Conservation (phyloP, 2,888 invertebrate genomes). For the Leptinotarsa peninsularis region DNA sequence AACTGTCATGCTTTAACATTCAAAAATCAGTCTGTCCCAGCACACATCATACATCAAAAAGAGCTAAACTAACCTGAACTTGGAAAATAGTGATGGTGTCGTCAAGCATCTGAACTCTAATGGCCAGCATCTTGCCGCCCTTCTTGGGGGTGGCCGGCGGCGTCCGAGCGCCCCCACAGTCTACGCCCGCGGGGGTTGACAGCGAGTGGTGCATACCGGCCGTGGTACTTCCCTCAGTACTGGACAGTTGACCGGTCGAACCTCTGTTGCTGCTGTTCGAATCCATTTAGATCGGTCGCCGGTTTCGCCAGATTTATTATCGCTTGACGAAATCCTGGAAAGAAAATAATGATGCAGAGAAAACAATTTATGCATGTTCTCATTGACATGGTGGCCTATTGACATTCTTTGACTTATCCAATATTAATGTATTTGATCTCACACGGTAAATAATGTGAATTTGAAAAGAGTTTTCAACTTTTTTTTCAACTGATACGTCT, state of each 20-base stretch:
- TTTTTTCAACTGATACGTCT: too few species aligned
- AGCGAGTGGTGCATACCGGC: conserved; percentile 83
- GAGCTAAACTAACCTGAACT: conserved; percentile 79
- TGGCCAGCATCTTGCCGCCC: conserved; percentile 89
- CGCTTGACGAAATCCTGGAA: conserved; percentile 52
- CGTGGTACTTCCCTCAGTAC: conserved; percentile 60
- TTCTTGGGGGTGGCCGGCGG: conserved; percentile 85
- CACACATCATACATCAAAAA: too few species aligned
- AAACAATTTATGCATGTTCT: too few species aligned
- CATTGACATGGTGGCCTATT: too few species aligned
- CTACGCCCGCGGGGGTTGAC: conserved; percentile 87
- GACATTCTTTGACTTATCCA: too few species aligned
- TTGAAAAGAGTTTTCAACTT: too few species aligned
- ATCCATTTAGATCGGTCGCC: conserved; percentile 50
- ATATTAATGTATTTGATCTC: too few species aligned
- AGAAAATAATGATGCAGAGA: conserved; percentile 10
- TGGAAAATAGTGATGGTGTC: conserved; percentile 91
- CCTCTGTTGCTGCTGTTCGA: conserved; percentile 57
- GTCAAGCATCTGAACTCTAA: conserved; percentile 90
- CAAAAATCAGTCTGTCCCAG: too few species aligned
- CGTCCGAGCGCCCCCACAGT: conserved; percentile 76
- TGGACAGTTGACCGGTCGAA: conserved; percentile 64
- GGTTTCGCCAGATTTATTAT: conserved; percentile 35
- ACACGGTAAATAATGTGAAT: too few species aligned
- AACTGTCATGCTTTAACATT: too few species aligned